Evolutionary conservation across 2,888 invertebrate species (phyloP), one percentile per base, ranked within the genome.

Genomic region (Melanotus villosus): DNA sequence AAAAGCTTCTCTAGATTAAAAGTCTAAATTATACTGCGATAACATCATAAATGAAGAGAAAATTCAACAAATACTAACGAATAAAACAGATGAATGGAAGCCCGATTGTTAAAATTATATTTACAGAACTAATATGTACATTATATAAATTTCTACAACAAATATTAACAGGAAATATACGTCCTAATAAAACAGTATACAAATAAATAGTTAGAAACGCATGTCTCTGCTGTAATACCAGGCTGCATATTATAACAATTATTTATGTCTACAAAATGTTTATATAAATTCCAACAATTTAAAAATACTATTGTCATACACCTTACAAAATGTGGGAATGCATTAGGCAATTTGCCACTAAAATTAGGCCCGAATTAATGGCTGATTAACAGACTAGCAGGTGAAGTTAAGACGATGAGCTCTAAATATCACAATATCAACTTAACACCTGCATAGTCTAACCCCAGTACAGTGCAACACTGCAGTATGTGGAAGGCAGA

Each of bases 271-370:
- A 76, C 77, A 77, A 77, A 75, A 79, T 77, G 75, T 76, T 80
- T 79, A 79, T 81, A 80, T 79, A 73, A 79, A 76, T 77, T 81
- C 78, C 79, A 80, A 79, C 77, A 79, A 82, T 78, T 82, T 82
- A 83, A 83, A 84, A 83, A 83, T 83, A 80, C 84, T 84, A 84
- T 84, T 83, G 83, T 84, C 84, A 80, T 81, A 82, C 73, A 75
- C 74, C 73, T 80, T 80, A 80, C 76, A 78, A 77, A 76, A 64
- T 71, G 71, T 76, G 72, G 74, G 67, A 74, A 68, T 69, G 64
- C 41, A 45, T 72, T 73, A 74, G 72, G 65, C 67, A 67, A 73
- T 72, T 72, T 70, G 70, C 73, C 23, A 41, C 54, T 60, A 65
- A 47, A 73, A 70, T 73, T 75, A 73, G 74, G 74, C 73, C 75